Percentiles rank a stretch among this genome's conserved stretches.
Evolutionary conservation across 35 echinoderm and acorn worm genomes (phyloP).

Genomic region (Ophiothrix spiculata): DNA sequence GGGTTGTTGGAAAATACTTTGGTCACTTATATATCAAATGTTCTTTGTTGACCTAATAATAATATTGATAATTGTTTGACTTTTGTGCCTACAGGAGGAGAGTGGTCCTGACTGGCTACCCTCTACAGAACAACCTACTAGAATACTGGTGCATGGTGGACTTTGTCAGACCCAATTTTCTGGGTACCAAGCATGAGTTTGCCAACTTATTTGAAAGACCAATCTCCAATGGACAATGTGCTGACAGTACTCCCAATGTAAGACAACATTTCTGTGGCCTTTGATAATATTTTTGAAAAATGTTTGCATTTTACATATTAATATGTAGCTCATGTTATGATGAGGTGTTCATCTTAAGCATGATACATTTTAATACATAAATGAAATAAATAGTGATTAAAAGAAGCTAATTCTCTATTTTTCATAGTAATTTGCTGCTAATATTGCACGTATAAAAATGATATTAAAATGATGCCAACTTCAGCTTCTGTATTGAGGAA

Average conservation of each 20-base stretch:
- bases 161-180: constrained; percentile 91
- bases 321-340: neutral
- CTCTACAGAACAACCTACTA: constrained; percentile 87
- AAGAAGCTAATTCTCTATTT: no score
- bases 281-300: neutral
- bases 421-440: no score
- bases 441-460: no score
- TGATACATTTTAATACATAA: no score
- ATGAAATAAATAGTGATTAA: no score
- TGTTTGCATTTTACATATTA: neutral
- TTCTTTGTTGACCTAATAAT: no score
- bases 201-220: constrained; percentile 93
- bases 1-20: no score
- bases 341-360: no score
- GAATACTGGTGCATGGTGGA: constrained; percentile 99
- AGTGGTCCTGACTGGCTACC: constrained; percentile 86
- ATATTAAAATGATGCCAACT: no score
- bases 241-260: constrained; percentile 83
- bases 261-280: neutral
- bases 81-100: constrained; percentile 54
- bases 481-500: no score
- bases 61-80: neutral
- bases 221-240: constrained; percentile 86
- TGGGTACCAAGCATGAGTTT: constrained; percentile 94
- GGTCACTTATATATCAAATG: no score